These are phyloP conservation scores for Cirrhinus molitorella DNA, from an alignment of 2,797 vertebrate species.

Conservation along the genomic window DNA sequence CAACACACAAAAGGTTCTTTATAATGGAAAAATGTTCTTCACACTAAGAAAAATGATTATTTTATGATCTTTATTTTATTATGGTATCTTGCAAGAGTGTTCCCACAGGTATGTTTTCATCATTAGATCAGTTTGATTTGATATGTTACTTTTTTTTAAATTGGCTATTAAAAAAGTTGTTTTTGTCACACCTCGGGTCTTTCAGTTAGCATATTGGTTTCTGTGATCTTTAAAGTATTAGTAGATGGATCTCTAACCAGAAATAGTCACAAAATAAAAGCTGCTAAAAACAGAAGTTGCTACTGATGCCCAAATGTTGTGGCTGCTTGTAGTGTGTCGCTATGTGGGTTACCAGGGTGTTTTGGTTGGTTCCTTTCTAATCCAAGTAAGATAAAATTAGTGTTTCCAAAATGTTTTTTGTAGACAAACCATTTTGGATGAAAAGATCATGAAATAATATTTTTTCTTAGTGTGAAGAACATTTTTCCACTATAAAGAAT, in stretches of 20 bases:
- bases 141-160: too few species aligned
- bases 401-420: too few species aligned
- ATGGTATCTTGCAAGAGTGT: too few species aligned
- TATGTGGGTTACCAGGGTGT: not conserved
- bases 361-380: not conserved
- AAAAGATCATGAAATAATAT: not conserved
- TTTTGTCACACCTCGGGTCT: too few species aligned
- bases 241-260: not conserved
- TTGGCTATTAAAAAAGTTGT: too few species aligned
- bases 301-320: not conserved
- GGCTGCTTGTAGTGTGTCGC: not conserved
- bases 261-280: not conserved
- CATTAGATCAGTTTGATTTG: too few species aligned
- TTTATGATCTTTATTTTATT: too few species aligned
- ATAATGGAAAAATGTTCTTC: conserved; percentile 3
- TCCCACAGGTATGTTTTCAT: too few species aligned
- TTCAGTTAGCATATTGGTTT: too few species aligned
- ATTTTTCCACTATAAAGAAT: conserved; percentile 15
- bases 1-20: not conserved
- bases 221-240: too few species aligned
- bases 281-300: conserved; percentile 6
- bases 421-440: not conserved
- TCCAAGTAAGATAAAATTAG: too few species aligned
- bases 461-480: not conserved
- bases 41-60: not conserved